These are phyloP conservation scores for Psettodes erumei DNA, from an alignment of 2,113 vertebrate species.

Conservation along the genomic window DNA sequence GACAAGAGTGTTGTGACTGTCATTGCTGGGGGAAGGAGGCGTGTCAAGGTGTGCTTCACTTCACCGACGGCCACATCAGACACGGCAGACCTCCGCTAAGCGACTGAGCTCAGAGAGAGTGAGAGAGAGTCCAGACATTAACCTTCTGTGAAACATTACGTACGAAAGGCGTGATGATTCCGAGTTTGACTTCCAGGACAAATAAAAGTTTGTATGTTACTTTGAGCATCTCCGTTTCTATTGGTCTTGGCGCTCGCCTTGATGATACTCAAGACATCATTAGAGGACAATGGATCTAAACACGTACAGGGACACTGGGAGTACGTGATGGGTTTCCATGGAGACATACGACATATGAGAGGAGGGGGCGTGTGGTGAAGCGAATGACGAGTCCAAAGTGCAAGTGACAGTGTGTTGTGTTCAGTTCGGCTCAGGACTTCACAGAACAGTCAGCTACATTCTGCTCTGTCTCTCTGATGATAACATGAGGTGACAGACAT, in stretches of 20 bases:
- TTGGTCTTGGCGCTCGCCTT: background rate
- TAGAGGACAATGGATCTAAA: conserved; percentile 27
- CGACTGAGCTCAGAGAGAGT: conserved; percentile 49
- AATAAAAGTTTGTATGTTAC: conserved; percentile 50
- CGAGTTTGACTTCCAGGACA: conserved; percentile 15
- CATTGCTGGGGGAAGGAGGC: conserved; percentile 73
- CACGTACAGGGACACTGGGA: background rate
- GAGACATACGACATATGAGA: conserved; percentile 21
- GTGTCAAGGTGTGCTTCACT: conserved; percentile 63
- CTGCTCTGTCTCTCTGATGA: conserved; percentile 14
- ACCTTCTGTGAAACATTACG: conserved; percentile 47
- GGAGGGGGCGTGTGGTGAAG: background rate
- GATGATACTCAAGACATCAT: background rate
- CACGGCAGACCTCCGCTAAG: conserved; percentile 36
- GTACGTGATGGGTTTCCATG: conserved; percentile 40
- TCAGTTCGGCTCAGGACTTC: background rate
- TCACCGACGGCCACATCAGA: conserved; percentile 59
- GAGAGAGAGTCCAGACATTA: conserved; percentile 45
- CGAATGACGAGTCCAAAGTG: conserved; percentile 20
- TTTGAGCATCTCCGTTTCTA: background rate
- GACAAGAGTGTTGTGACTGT: conserved; percentile 61
- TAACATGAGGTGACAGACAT: background rate
- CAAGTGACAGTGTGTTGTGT: background rate
- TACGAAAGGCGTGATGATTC: conserved; percentile 18
- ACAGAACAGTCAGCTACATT: background rate